Evolutionary conservation across 2,888 invertebrate genomes (phyloP), one percentile per base, ranked within the genome.

Genomic region (Phytoseiulus persimilis): DNA sequence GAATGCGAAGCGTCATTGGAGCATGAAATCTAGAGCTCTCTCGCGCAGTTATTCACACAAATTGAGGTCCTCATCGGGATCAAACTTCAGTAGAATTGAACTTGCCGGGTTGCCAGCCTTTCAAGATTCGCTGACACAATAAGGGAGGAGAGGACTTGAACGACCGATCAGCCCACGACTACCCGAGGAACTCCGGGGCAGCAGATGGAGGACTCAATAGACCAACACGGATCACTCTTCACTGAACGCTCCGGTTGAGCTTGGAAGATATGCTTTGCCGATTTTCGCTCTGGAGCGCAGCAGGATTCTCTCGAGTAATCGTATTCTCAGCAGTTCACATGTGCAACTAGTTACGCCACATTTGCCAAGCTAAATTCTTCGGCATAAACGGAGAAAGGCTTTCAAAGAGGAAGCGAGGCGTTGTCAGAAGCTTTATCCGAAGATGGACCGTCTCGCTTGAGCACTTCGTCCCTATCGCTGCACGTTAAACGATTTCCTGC

Each of bases 391-490:
- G 28, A 14, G 28, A 28, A 65, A 65, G 46, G 9, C 46, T 46
- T 14, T 14, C 46, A 46, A 11, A 14, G 46, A 11, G 46, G 14
- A 46, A 46, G 23, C 65, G 9, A 65, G 65, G 65, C 65, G 65
- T 65, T 18, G 65, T 65, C 65, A 18, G 65, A 65, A 23, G 65
- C 65, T 65, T 65, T 65, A 65, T 65, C 65, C 65, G 65, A 65
- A 65, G 65, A 65, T 65, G 65, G 65, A 65, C 65, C 65, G 65
- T 65, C 65, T 65, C 65, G 65, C 65, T 65, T 65, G 65, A 65
- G 65, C 65, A 65, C 65, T 65, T 23, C 65, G 65, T 65, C 65
- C 65, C 1, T 65, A 65, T 65, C 65, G 65, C 65, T 6, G 65
- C 65, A 23, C 65, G 65, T 65, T 2, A 65, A 65, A 65, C 65